phyloP scores from a whole-genome alignment of 2,113 vertebrate species.

The Alces alces region DNA sequence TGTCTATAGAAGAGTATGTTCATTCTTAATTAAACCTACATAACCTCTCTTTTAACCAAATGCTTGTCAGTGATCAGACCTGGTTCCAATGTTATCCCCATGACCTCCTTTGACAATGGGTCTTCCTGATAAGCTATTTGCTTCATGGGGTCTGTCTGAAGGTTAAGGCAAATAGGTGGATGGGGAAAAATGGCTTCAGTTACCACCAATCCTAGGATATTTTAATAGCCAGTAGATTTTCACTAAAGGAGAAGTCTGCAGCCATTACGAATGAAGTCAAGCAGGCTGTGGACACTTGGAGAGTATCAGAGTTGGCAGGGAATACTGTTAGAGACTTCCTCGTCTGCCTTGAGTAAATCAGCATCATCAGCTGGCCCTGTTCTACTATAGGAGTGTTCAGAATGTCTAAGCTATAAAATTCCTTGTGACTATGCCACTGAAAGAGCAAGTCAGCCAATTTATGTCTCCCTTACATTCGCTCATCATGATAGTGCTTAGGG shows the following conservation, averaged over 20 bases:
- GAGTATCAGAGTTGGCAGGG: neutral
- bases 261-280: neutral
- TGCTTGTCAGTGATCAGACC: neutral
- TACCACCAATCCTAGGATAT: neutral
- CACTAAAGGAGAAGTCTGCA: neutral
- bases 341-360: slow-evolving; percentile 9
- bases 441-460: neutral
- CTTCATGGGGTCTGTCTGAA: neutral
- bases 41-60: neutral
- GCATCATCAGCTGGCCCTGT: neutral
- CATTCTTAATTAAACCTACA: neutral
- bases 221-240: neutral
- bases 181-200: neutral
- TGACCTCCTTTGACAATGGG: neutral
- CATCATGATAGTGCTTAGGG: neutral
- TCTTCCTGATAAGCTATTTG: neutral
- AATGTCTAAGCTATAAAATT: neutral
- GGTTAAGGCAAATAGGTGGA: neutral
- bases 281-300: neutral
- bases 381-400: neutral
- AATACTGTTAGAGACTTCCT: neutral
- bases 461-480: neutral
- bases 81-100: neutral
- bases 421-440: neutral
- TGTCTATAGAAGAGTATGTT: neutral